phyloP scores from a whole-genome alignment of 2,113 vertebrate species.

The Hydrochoerus hydrochaeris region DNA sequence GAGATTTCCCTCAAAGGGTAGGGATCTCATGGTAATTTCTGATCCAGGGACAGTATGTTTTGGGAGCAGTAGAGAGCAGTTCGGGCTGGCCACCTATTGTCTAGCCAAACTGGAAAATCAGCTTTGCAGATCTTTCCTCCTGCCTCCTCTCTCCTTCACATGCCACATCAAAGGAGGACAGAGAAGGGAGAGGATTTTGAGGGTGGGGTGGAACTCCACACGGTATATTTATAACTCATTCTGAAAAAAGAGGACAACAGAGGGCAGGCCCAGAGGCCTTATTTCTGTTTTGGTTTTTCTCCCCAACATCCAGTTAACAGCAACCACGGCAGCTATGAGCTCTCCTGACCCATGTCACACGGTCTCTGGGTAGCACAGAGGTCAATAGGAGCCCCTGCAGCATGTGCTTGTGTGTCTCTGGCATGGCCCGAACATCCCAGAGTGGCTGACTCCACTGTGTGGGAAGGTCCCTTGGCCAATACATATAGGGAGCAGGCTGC shows the following conservation, averaged over 20 bases:
- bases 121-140: conserved; percentile 31
- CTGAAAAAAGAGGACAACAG: neutral
- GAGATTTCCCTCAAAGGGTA: neutral
- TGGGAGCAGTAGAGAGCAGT: neutral
- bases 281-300: neutral
- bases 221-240: neutral
- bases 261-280: neutral
- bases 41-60: neutral
- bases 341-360: neutral
- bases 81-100: neutral
- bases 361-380: neutral
- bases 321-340: neutral
- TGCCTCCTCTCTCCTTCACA: neutral
- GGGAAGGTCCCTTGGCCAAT: neutral
- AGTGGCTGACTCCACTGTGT: neutral
- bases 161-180: neutral
- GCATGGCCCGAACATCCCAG: neutral
- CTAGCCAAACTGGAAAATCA: conserved; percentile 70
- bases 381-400: rapidly evolving
- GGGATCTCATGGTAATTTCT: neutral
- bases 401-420: neutral
- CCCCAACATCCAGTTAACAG: neutral
- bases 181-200: neutral
- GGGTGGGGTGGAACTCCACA: neutral
- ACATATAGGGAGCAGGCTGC: rapidly evolving